These are phyloP conservation scores for Panurus biarmicus DNA, from an alignment of 2,113 vertebrate species.

Conservation along the genomic window DNA sequence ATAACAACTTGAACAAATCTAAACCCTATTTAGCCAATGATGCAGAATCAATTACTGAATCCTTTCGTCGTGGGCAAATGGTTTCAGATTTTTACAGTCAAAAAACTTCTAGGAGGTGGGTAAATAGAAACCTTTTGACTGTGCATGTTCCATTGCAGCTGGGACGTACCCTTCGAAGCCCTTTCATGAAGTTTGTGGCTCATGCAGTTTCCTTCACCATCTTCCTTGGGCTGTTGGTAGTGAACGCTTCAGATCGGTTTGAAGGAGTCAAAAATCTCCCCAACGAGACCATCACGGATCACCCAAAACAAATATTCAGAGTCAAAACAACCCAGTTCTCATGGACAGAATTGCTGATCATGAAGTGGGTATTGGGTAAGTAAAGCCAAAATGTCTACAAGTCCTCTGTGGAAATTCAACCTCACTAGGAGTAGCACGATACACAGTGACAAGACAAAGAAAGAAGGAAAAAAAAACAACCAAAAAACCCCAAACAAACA, in stretches of 20 bases:
- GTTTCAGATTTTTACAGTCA: background rate
- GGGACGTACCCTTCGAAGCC: conserved; percentile 89
- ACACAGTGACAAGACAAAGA: background rate
- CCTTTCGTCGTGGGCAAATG: background rate
- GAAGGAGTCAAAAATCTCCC: conserved; percentile 94
- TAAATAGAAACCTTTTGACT: background rate
- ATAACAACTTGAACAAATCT: background rate
- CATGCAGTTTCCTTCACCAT: conserved; percentile 96
- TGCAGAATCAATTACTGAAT: background rate
- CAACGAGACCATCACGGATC: conserved; percentile 93
- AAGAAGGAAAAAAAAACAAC: background rate
- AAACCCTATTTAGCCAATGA: background rate
- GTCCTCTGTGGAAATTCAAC: background rate
- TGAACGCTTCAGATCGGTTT: conserved; percentile 93
- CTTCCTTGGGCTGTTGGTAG: conserved; percentile 87
- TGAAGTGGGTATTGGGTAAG: conserved; percentile 98
- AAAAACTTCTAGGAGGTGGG: background rate
- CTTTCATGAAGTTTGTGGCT: conserved; percentile 98
- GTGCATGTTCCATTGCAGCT: conserved; percentile 71
- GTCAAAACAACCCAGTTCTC: conserved; percentile 98
- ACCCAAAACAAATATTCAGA: conserved; percentile 92
- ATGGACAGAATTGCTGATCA: conserved; percentile 96
- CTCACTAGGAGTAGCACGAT: background rate
- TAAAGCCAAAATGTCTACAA: background rate
- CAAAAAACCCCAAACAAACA: background rate